Base-by-base conservation (phyloP, 2,888 invertebrate species). In the Leptopilina drosophilae region DNA sequence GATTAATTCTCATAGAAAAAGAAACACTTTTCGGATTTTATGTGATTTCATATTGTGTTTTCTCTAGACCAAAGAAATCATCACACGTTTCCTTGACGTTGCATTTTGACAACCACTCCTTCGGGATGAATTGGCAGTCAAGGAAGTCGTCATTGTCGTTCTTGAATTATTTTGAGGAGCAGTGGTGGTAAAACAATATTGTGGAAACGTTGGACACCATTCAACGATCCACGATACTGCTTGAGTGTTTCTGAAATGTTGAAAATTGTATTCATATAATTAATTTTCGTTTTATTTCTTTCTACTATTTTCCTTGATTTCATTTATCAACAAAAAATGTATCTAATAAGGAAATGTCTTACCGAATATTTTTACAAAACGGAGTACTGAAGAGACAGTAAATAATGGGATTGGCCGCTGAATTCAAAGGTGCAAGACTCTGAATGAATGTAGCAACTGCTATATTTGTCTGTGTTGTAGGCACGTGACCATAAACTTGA, bases 341-440 rank as follows among this genome's bases (percentile, higher is more conserved):
- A 42, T 42, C 20, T 11, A 26, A 26, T 9, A 12, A 0, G 3
- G 33, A 64, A 64, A 9, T 14, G 2, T 67, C 90, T 94, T 93
- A 97, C 98, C 97, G 95, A 84, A 98, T 93, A 82, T 96, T 96
- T 81, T 96, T 93, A 92, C 97, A 97, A 87, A 98, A 95, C 85
- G 97, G 95, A 75, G 97, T 97, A 49, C 98, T 98, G 93, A 98
- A 98, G 87, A 98, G 94, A 89, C 97, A 98, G 93, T 98, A 98
- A 87, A 98, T 98, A 87, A 98, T 94, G 0, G 98, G 98, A 92
- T 98, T 98, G 77, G 98, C 98, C 0, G 98, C 98, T 0, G 97
- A 97, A 93, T 98, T 98, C 80, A 98, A 93, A 0, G 98, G 97
- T 0, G 98, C 97, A 84, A 98, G 92, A 91, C 97, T 98, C 90